A percentile compares a stretch with the other conserved stretches of the same genome.
Conservation (phyloP, 2,113 vertebrate genomes). For the Haplochromis vanheusdeni region DNA sequence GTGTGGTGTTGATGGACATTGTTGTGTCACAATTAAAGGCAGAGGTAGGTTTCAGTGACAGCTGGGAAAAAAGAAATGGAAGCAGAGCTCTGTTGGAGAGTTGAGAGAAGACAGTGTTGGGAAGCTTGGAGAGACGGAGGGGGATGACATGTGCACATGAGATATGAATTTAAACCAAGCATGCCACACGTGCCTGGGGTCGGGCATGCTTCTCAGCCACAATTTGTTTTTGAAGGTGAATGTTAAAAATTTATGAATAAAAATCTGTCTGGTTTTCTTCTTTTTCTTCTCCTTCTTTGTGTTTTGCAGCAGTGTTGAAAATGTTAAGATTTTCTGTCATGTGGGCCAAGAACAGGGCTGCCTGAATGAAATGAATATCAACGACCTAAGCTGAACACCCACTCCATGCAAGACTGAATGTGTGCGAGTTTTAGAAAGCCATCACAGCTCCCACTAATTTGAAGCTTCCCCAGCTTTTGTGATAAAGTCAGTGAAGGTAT, state of each 20-base stretch:
- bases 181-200: background rate
- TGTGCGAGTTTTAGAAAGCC: background rate
- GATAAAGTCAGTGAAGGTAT: background rate
- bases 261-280: background rate
- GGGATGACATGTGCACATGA: background rate
- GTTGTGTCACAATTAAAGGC: background rate
- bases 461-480: background rate
- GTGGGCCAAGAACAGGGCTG: background rate
- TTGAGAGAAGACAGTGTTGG: background rate
- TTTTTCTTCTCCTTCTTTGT: background rate
- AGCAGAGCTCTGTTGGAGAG: background rate
- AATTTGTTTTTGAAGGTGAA: background rate
- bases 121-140: background rate
- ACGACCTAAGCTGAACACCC: background rate
- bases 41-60: background rate
- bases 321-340: background rate
- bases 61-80: background rate
- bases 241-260: background rate
- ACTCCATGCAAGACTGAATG: background rate
- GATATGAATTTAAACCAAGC: background rate
- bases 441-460: background rate
- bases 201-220: background rate
- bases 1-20: fast-evolving
- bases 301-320: background rate
- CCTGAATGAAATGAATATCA: background rate